Conservation (phyloP, 30 jellyfish, hydroid and myxozoan species). For the Clytia hemisphaerica region DNA sequence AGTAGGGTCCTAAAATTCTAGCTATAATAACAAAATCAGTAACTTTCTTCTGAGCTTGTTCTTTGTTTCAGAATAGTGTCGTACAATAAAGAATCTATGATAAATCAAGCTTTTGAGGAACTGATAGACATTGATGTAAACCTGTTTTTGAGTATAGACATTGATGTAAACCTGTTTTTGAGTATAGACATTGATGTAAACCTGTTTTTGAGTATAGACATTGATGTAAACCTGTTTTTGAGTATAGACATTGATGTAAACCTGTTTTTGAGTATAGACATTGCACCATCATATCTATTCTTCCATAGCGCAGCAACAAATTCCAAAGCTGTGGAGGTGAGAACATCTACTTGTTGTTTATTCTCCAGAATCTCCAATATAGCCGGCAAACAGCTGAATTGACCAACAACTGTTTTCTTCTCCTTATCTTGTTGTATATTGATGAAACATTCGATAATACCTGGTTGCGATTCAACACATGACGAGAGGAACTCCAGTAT, state of each 20-base stretch:
- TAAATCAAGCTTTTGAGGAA: too few species aligned
- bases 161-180: conserved; percentile 51
- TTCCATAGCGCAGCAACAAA: conserved; percentile 61
- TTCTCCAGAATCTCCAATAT: conserved; percentile 15
- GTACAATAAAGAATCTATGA: too few species aligned
- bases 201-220: too few species aligned
- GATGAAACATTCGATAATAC: conserved; percentile 60
- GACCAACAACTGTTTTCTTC: conserved; percentile 24
- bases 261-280: conserved; percentile 48
- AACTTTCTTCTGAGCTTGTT: too few species aligned
- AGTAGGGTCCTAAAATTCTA: too few species aligned
- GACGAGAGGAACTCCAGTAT: conserved; percentile 64
- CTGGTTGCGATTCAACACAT: conserved; percentile 88
- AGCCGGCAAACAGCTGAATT: conserved; percentile 51
- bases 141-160: too few species aligned
- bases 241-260: too few species aligned
- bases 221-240: too few species aligned
- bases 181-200: conserved; percentile 39
- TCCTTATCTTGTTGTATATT: conserved; percentile 31
- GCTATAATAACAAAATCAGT: too few species aligned
- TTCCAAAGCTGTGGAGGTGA: conserved; percentile 43
- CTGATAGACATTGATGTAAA: too few species aligned
- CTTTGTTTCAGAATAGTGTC: too few species aligned
- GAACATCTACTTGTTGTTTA: conserved; percentile 30
- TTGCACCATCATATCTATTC: conserved; percentile 55